phyloP scores from a whole-genome alignment of 2,888 invertebrate species.

The Rhagophthalmus giganteus region DNA sequence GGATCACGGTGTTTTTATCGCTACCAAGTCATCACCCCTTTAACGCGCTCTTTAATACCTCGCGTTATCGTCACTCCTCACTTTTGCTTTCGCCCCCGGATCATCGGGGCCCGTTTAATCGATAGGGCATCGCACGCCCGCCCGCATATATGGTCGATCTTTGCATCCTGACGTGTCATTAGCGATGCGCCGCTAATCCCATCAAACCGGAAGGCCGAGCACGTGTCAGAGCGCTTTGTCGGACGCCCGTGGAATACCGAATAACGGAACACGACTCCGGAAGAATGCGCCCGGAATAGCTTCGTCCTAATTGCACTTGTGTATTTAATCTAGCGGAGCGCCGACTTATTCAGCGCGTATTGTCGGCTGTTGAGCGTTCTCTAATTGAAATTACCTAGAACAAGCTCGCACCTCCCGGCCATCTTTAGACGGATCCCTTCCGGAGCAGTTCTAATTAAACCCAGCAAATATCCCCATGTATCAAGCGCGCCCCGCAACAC shows the following conservation, averaged over 20 bases:
- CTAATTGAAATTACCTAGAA: slow-evolving; percentile 41
- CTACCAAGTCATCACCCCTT: slow-evolving; percentile 39
- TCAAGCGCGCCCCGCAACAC: slow-evolving; percentile 39
- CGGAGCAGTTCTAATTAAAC: slow-evolving; percentile 44
- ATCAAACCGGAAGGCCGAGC: slow-evolving; percentile 44
- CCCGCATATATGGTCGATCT: slow-evolving; percentile 43
- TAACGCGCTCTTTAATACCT: slow-evolving; percentile 40
- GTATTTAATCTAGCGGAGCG: slow-evolving; percentile 32
- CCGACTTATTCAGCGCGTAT: slow-evolving; percentile 29
- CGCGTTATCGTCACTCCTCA: slow-evolving; percentile 42
- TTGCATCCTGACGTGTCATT: slow-evolving; percentile 47
- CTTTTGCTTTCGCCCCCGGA: slow-evolving; percentile 38
- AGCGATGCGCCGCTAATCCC: slow-evolving; percentile 47
- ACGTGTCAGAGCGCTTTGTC: slow-evolving; percentile 44
- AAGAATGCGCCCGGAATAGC: slow-evolving; percentile 41
- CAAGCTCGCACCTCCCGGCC: slow-evolving; percentile 21
- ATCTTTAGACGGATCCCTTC: slow-evolving; percentile 38
- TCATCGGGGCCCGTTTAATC: slow-evolving; percentile 34
- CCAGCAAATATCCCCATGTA: slow-evolving; percentile 41
- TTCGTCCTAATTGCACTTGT: slow-evolving; percentile 33
- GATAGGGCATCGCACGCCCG: slow-evolving; percentile 38
- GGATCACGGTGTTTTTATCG: slow-evolving; percentile 42
- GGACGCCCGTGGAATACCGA: slow-evolving; percentile 41
- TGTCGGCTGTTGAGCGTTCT: slow-evolving; percentile 29
- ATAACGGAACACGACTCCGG: slow-evolving; percentile 38